phyloP scores from a whole-genome alignment of 2,888 invertebrate species.

The Barypeithes pellucidus region DNA sequence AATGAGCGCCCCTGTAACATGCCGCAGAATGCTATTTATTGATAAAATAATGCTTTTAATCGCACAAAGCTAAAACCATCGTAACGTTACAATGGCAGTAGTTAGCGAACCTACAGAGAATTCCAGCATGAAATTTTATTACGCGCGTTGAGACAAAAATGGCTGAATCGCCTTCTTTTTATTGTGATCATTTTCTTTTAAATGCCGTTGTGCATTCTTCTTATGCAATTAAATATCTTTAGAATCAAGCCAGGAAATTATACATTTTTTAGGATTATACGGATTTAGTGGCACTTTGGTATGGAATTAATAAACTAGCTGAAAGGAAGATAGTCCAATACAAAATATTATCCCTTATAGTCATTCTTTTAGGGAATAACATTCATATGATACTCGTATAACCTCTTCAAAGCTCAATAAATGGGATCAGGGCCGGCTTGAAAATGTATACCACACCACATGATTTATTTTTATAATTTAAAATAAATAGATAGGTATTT shows the following conservation, averaged over 20 bases:
- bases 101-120: constrained; percentile 55
- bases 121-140: constrained; percentile 62
- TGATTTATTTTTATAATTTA: no score
- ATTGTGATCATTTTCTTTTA: constrained; percentile 57
- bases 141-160: constrained; percentile 59
- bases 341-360: no score
- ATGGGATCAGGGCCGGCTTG: no score
- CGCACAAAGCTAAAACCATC: constrained; percentile 17
- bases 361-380: no score
- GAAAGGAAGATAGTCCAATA: no score
- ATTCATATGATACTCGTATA: no score
- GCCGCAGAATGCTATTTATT: constrained; percentile 5
- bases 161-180: constrained; percentile 58
- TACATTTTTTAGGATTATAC: neutral
- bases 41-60: constrained; percentile 19
- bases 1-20: neutral
- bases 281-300: neutral
- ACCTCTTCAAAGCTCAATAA: no score
- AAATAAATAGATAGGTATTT: no score
- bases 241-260: constrained; percentile 6
- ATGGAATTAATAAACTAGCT: no score
- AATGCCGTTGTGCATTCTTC: constrained; percentile 58
- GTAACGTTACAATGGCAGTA: constrained; percentile 29
- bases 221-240: constrained; percentile 56
- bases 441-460: no score